Conservation (phyloP, 2,113 vertebrate species). For the Grantiella picta region DNA sequence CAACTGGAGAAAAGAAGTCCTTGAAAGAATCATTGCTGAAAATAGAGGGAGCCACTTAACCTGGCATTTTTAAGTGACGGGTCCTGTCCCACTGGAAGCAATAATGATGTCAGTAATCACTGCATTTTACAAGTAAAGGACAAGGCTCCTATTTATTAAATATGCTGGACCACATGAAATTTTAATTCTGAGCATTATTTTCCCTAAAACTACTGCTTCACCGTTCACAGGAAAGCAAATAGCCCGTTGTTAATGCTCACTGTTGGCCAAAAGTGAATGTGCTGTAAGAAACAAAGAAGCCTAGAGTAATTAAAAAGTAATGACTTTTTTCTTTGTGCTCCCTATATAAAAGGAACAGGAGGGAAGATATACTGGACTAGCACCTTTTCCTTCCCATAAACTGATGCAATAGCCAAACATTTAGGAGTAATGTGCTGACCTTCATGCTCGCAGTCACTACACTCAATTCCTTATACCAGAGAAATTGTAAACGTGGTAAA, state of each 20-base stretch:
- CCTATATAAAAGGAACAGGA: background rate
- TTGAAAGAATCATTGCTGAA: background rate
- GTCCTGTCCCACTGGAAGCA: background rate
- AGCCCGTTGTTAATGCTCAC: background rate
- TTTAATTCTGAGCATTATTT: slow-evolving; percentile 1
- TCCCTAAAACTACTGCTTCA: background rate
- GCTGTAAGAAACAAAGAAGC: slow-evolving; percentile 19
- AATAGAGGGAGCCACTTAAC: background rate
- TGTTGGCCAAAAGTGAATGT: background rate
- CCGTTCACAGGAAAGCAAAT: background rate
- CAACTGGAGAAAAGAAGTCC: background rate
- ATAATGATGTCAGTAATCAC: background rate
- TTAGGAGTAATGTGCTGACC: slow-evolving; percentile 46
- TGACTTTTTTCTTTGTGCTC: slow-evolving; percentile 11
- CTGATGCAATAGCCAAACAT: slow-evolving; percentile 38
- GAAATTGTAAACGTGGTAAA: slow-evolving; percentile 38
- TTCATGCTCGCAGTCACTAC: background rate
- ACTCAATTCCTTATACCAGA: slow-evolving; percentile 25
- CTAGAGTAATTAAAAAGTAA: slow-evolving; percentile 32
- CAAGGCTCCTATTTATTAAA: slow-evolving; percentile 3
- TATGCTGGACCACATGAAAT: background rate
- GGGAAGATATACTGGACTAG: background rate
- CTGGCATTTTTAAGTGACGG: background rate
- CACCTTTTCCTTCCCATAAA: slow-evolving; percentile 23
- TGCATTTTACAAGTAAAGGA: background rate